Evolutionary conservation across 2,888 invertebrate species (phyloP), one percentile per base, ranked within the genome.

Genomic region (Auanema freiburgensis): DNA sequence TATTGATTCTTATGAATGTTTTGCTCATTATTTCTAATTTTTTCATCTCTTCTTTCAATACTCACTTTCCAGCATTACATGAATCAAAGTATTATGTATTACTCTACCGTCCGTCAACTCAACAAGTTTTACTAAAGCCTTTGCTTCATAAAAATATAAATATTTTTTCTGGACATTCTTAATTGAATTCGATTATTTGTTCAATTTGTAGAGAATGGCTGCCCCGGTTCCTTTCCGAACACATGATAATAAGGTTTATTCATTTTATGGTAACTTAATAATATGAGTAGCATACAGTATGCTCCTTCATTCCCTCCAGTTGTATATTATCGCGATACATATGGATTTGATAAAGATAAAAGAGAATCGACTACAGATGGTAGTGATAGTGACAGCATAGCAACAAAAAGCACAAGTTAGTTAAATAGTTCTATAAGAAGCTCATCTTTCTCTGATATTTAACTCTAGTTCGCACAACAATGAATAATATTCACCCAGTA

Each of bases 281-380:
- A 33, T 23, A 53, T 53, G 11, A 5, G 14, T 53, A 24, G 12
- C 12, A 24, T 18, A 53, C 44, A 63, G 63, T 63, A 52, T 56
- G 68, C 74, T 40, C 78, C 79, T 11, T 79, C 80, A 14, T 81
- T 80, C 63, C 81, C 81, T 33, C 79, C 81, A 11, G 72, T 73
- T 49, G 73, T 81, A 43, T 81, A 81, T 70, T 81, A 81, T 59
- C 73, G 81, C 5, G 81, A 81, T 53, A 81, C 81, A 8, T 76
- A 65, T 56, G 76, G 76, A 46, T 63, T 76, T 11, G 74, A 76
- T 52, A 57, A 49, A 42, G 60, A 56, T 16, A 50, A 53, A 25
- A 57, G 57, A 42, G 57, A 57, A 18, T 57, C 63, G 2, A 57
- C 57, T 24, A 44, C 57, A 44, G 57, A 23, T n/a, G 16, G 18